These are phyloP conservation scores for Galaxias olidus DNA, from an alignment of 2,797 vertebrate species.

Conservation along the genomic window DNA sequence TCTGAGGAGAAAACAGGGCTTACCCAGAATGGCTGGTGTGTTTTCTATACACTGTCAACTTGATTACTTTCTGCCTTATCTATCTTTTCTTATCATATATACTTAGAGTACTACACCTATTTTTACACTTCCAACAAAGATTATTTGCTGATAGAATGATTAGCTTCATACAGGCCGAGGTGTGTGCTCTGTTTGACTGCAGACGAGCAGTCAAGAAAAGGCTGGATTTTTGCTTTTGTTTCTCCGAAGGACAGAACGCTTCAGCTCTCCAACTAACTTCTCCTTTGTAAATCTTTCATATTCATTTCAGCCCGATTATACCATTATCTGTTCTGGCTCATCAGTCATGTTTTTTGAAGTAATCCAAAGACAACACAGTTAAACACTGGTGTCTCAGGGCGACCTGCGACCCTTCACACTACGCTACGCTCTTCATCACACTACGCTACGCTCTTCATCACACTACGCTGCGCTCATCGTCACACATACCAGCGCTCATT, in stretches of 20 bases:
- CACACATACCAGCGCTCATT: slow-evolving; percentile 45
- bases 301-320: slow-evolving; percentile 55
- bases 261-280: slow-evolving; percentile 38
- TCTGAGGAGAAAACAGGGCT: no score
- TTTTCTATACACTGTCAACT: no score
- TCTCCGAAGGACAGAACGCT: slow-evolving; percentile 39
- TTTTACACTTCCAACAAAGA: no score
- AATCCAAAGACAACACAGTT: slow-evolving; percentile 51
- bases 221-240: slow-evolving; percentile 16
- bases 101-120: no score
- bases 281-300: slow-evolving; percentile 49
- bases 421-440: slow-evolving; percentile 40
- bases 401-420: slow-evolving; percentile 45
- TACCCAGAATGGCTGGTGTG: no score
- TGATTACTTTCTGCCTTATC: no score
- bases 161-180: no score
- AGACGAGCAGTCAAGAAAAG: slow-evolving; percentile 19
- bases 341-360: slow-evolving; percentile 74
- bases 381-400: slow-evolving; percentile 47
- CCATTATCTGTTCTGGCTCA: slow-evolving; percentile 67
- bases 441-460: neutral
- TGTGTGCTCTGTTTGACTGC: slow-evolving; percentile 9
- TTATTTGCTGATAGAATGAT: no score
- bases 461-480: slow-evolving; percentile 29
- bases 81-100: no score